Conservation (phyloP, 1,140 invertebrate genomes). For the Varroa destructor region DNA sequence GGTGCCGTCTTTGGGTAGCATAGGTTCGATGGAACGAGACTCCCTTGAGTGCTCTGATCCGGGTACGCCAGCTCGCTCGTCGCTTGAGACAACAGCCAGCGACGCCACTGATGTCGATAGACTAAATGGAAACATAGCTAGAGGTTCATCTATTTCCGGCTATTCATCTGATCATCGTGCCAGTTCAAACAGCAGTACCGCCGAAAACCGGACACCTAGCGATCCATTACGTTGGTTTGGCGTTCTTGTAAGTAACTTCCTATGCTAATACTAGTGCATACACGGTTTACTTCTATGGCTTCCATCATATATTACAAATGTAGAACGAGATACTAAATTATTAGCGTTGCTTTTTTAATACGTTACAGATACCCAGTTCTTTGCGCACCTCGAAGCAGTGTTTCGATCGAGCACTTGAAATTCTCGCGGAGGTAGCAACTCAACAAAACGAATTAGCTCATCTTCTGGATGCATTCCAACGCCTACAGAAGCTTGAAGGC, state of each 20-base stretch:
- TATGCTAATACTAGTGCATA: too few species aligned
- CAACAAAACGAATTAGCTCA: constrained; percentile 4
- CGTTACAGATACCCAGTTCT: background rate
- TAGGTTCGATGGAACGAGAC: background rate
- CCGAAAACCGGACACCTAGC: background rate
- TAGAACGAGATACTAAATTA: too few species aligned
- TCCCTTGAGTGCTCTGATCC: background rate
- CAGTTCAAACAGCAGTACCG: constrained; percentile 9
- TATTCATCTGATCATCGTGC: constrained; percentile 7
- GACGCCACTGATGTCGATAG: background rate
- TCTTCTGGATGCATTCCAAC: constrained; percentile 2
- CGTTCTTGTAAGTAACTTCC: constrained; percentile 1
- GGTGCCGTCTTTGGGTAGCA: constrained; percentile 21
- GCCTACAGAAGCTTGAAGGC: background rate
- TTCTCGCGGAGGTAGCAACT: constrained; percentile 6
- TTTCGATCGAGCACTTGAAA: constrained; percentile 26
- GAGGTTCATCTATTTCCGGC: constrained; percentile 9
- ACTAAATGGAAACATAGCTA: constrained; percentile 1
- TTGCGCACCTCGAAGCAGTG: constrained; percentile 11
- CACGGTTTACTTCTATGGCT: too few species aligned
- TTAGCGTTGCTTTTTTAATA: too few species aligned
- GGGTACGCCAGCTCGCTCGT: too few species aligned
- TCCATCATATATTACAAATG: too few species aligned
- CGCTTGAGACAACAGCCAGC: constrained; percentile 8
- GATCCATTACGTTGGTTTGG: constrained; percentile 22